Base-by-base conservation (phyloP, 2,797 vertebrate genomes). In the Neoniphon sammara region DNA sequence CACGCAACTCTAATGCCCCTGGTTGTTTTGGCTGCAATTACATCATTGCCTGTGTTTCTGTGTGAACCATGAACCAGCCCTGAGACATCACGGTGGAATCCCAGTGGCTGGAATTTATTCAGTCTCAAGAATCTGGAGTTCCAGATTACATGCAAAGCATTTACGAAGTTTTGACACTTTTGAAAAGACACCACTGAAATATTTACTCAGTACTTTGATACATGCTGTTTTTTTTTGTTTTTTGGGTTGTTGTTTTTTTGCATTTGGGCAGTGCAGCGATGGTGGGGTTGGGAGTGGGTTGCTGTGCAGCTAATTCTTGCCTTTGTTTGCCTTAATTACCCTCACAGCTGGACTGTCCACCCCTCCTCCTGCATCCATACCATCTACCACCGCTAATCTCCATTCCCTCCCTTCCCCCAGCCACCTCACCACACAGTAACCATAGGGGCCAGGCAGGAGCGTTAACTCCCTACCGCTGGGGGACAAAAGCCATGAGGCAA, bases 311-410 rank as follows among this genome's bases (percentile, higher is more conserved):
- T 88, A 87, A 80, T 83, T 70, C 73, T 63, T 46, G 54, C 66
- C 63, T 82, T 81, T 80, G 76, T 85, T 88, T 89, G 65, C 75
- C 39, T 73, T 77, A 86, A 90, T 85, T 87, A 83, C 68, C 80
- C 73, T 88, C 89, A 86, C 88, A 90, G 89, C 87, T 85, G 80
- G 89, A 87, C 58, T 9, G 15, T 54, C 50, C 66, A 64, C 46
- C 53, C 17, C n/a, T 14, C 58, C 58, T 42, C 18, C 31, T 31
- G 34, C 49, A 44, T 44, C 15, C 49, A 46, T 52, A 44, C 47
- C 23, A 23, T 44, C 53, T 42, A 8, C 31, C 36, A 44, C 30
- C 46, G 27, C 21, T 21, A n/a, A 57, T 30, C 10, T 20, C 39
- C 15, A 17, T n/a, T 27, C 1, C 54, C 25, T 7, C 27, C 50